Percentiles rank a stretch among this genome's conserved stretches.
These are phyloP conservation scores for Danionella dracula DNA, from an alignment of 2,797 vertebrate genomes.

Conservation along the genomic window DNA sequence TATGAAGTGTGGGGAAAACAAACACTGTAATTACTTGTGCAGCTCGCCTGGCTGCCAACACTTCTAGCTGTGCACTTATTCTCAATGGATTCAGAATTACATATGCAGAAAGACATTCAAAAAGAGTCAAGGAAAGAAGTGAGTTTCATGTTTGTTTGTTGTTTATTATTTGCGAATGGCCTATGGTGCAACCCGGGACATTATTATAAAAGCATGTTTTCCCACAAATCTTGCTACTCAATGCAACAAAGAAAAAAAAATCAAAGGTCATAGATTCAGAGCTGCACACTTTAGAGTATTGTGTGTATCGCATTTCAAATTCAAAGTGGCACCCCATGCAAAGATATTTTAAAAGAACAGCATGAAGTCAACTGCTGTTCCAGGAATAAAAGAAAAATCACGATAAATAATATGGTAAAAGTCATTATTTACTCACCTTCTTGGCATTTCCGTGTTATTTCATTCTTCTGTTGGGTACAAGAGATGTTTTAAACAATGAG, in stretches of 20 bases:
- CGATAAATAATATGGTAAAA: background rate
- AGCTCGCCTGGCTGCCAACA: background rate
- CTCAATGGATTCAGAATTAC: slow-evolving; percentile 5
- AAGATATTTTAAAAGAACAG: background rate
- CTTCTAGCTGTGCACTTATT: slow-evolving; percentile 4
- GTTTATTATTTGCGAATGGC: background rate
- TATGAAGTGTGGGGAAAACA: background rate
- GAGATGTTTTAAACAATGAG: background rate
- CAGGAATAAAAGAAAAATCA: background rate
- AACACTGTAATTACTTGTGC: slow-evolving; percentile 1
- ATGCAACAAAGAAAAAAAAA: background rate
- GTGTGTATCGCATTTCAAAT: background rate
- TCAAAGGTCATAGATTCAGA: background rate
- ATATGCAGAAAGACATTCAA: background rate
- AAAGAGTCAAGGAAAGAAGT: background rate
- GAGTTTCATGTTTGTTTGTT: background rate
- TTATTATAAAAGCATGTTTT: slow-evolving; percentile 12
- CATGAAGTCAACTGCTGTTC: background rate
- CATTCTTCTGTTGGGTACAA: background rate
- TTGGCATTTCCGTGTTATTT: background rate
- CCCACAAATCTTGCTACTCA: background rate
- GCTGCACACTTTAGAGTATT: background rate
- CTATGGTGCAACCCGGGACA: slow-evolving; percentile 4
- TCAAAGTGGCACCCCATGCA: background rate
- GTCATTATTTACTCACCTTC: background rate